A percentile compares a stretch with the other conserved stretches of the same genome.
phyloP scores from a whole-genome alignment of 2,797 vertebrate genomes.

The Numenius phaeopus region DNA sequence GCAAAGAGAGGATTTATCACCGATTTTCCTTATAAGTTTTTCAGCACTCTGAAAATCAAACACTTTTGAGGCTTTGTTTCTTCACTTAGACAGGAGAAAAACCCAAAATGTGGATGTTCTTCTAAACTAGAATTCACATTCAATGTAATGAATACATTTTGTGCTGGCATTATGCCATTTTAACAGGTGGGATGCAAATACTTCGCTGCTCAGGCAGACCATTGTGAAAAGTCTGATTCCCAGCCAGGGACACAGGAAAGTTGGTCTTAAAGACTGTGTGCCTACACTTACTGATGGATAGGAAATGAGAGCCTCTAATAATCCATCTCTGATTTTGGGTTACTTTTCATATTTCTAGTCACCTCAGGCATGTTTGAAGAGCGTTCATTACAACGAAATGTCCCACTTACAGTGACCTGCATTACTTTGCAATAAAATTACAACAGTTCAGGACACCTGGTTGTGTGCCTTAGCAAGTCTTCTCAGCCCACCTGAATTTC shows the following conservation, averaged over 20 bases:
- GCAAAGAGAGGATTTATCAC: neutral
- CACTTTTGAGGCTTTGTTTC: neutral
- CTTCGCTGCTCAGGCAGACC: neutral
- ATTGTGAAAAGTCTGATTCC: neutral
- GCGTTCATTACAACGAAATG: neutral
- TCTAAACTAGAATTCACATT: neutral
- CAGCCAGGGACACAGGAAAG: neutral
- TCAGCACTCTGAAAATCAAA: neutral
- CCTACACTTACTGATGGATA: neutral
- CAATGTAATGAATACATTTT: neutral
- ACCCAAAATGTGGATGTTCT: neutral
- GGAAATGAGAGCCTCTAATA: neutral
- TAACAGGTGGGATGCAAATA: neutral
- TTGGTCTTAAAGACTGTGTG: neutral
- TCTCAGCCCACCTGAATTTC: neutral
- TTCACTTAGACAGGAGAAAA: neutral
- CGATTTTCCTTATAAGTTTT: neutral
- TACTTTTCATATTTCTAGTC: neutral
- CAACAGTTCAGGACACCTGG: neutral
- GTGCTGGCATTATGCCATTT: neutral
- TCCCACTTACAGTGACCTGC: neutral
- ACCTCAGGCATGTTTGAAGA: neutral
- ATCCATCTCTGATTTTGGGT: neutral
- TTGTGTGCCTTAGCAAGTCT: neutral
- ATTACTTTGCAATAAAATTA: neutral